Evolutionary conservation across 2,113 vertebrate species (phyloP).

Genomic region (Triplophysa tibetana): DNA sequence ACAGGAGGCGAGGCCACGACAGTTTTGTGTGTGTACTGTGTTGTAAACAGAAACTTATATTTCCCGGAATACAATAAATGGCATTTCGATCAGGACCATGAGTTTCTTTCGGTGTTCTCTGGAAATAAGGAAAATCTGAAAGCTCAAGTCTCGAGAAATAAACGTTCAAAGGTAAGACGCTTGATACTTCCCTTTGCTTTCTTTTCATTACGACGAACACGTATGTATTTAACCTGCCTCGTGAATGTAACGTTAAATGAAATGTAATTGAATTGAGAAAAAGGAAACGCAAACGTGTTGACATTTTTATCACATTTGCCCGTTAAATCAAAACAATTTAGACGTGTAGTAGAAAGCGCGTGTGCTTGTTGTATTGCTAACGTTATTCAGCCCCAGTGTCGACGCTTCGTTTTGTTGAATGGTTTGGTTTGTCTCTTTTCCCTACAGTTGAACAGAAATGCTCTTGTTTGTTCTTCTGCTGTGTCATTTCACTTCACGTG

Average conservation of each 20-base stretch:
- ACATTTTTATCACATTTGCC: neutral
- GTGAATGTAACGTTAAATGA: too few relatives aligned
- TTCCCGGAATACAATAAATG: conserved; percentile 28
- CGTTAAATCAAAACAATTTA: neutral
- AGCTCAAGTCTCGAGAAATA: neutral
- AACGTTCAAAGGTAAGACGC: conserved; percentile 3
- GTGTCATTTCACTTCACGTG: conserved; percentile 69
- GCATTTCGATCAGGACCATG: neutral
- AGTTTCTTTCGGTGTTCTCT: neutral
- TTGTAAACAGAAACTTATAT: conserved; percentile 53
- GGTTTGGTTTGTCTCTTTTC: neutral
- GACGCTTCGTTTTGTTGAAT: neutral
- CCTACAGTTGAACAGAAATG: conserved; percentile 74
- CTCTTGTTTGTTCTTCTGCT: conserved; percentile 70
- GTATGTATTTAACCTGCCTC: neutral
- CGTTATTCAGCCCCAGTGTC: neutral
- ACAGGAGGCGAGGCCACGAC: conserved; percentile 33
- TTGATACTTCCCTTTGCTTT: neutral
- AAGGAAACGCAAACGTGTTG: neutral
- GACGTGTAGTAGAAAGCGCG: neutral
- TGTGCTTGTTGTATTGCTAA: neutral
- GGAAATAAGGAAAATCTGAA: neutral
- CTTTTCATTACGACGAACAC: neutral
- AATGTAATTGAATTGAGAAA: neutral
- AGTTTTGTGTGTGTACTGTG: conserved; percentile 5